phyloP scores from a whole-genome alignment of 2,113 vertebrate genomes.

The Tylochromis polylepis region DNA sequence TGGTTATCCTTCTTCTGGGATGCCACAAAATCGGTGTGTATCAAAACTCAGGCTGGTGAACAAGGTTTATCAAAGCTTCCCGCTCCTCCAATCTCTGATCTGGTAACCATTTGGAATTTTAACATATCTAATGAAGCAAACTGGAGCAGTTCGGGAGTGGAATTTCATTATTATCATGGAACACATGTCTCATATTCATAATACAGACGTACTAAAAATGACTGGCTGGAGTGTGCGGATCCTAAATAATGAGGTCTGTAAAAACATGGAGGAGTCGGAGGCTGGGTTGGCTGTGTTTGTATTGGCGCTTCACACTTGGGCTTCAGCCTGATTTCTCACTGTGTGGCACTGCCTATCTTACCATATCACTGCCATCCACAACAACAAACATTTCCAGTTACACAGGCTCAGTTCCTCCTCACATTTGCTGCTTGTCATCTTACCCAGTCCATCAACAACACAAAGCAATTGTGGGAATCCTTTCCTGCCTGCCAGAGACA shows the following conservation, averaged over 20 bases:
- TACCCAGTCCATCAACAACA: neutral
- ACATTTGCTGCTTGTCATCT: conserved; percentile 15
- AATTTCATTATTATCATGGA: neutral
- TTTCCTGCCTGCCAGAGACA: neutral
- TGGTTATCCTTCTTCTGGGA: neutral
- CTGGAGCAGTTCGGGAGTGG: neutral
- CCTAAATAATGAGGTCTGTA: neutral
- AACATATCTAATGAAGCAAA: neutral
- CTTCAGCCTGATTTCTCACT: neutral
- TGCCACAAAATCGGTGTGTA: neutral
- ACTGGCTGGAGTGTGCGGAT: neutral
- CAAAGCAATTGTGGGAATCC: neutral
- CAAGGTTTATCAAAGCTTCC: neutral
- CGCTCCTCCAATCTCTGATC: neutral
- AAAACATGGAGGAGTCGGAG: neutral
- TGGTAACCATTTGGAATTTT: neutral
- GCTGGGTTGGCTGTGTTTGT: neutral
- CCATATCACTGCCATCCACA: conserved; percentile 6
- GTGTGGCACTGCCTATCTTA: neutral
- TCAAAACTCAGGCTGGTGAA: neutral
- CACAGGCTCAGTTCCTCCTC: neutral
- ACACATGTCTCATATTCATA: neutral
- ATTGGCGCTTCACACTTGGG: neutral
- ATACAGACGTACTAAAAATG: neutral
- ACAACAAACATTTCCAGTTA: neutral